Conservation (phyloP, 2,797 vertebrate genomes). For the Pseudomugil gertrudae region DNA sequence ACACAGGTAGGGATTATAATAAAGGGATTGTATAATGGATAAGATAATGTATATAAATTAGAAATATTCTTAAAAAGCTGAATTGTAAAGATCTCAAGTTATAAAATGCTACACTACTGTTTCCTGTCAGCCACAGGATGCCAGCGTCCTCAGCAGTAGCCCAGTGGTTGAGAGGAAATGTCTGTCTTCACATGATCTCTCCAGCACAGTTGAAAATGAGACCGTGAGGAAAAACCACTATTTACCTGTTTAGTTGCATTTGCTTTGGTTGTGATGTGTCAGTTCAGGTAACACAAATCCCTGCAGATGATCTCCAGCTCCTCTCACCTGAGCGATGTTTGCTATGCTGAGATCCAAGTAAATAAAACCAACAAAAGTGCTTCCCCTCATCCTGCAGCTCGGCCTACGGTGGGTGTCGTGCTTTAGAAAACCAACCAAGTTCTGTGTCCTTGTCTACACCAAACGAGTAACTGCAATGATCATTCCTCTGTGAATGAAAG, state of each 20-base stretch:
- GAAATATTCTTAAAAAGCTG: no score
- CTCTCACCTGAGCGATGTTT: constrained; percentile 64
- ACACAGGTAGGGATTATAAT: constrained; percentile 74
- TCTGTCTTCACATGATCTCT: constrained; percentile 54
- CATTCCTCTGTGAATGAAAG: constrained; percentile 46
- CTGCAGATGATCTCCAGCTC: constrained; percentile 64
- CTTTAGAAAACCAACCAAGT: not conserved
- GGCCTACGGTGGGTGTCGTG: constrained; percentile 71
- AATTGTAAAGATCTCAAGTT: no score
- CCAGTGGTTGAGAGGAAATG: constrained; percentile 63
- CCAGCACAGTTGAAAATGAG: constrained; percentile 56
- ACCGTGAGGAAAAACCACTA: constrained; percentile 57
- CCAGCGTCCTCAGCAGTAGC: constrained; percentile 71
- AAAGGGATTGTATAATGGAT: not conserved
- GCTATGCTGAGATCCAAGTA: constrained; percentile 68
- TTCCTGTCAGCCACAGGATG: constrained; percentile 51
- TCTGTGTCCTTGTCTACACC: not conserved
- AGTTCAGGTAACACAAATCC: not conserved
- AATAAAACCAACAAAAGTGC: constrained; percentile 64
- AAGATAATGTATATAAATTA: not conserved
- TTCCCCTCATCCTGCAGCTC: constrained; percentile 33
- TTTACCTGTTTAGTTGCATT: not conserved
- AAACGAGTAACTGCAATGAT: not conserved
- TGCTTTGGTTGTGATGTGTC: not conserved
- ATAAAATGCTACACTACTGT: not conserved